phyloP scores from a whole-genome alignment of 1,140 invertebrate species.

The Scaptomyza pallida region DNA sequence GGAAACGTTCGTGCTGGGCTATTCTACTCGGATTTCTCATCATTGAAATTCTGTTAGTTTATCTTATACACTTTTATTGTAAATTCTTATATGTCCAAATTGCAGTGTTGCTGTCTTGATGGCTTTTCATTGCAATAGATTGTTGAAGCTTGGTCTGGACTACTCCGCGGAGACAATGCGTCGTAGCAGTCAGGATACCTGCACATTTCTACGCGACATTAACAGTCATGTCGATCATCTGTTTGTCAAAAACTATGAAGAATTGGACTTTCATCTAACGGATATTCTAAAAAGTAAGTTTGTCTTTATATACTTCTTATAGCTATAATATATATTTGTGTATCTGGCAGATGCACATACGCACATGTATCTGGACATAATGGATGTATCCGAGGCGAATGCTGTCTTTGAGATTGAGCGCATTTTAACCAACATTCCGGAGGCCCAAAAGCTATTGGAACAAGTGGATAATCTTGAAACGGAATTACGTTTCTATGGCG shows the following conservation, averaged over 20 bases:
- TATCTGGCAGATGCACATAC: conserved; percentile 48
- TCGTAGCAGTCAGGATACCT: conserved; percentile 87
- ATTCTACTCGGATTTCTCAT: conserved; percentile 89
- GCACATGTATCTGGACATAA: conserved; percentile 87
- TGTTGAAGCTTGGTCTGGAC: conserved; percentile 89
- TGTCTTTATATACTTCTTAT: not conserved
- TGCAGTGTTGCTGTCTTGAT: conserved; percentile 91
- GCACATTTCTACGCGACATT: conserved; percentile 88
- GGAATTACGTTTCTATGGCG: conserved; percentile 87
- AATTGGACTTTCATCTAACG: conserved; percentile 88
- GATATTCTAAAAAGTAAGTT: conserved; percentile 87
- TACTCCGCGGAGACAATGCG: conserved; percentile 86
- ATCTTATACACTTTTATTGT: not conserved
- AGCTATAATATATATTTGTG: not conserved
- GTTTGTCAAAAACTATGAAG: conserved; percentile 88
- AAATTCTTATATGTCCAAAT: too few relatives aligned
- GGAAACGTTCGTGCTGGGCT: conserved; percentile 89
- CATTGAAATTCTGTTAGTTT: conserved; percentile 91
- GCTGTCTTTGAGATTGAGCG: conserved; percentile 89
- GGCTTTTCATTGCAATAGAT: conserved; percentile 92
- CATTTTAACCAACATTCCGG: conserved; percentile 88
- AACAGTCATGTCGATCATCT: conserved; percentile 87
- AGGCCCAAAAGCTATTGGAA: conserved; percentile 86
- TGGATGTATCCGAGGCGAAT: conserved; percentile 89
- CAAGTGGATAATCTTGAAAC: conserved; percentile 87